Evolutionary conservation across 2,113 vertebrate species (phyloP).

Genomic region (Ictalurus furcatus): DNA sequence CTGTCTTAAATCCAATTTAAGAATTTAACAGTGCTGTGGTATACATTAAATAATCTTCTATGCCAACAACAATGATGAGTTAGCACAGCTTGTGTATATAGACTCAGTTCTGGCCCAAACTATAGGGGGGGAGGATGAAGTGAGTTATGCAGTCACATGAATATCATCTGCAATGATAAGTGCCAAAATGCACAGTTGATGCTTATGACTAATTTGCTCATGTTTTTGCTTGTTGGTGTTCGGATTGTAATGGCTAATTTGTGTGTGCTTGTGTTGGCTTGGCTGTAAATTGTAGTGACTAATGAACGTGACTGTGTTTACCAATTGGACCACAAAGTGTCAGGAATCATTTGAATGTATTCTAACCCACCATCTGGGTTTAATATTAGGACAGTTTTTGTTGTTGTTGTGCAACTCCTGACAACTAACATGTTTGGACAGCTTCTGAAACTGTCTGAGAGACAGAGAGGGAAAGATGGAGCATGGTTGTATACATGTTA

Average conservation of each 20-base stretch:
- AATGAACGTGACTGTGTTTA: conserved; percentile 52
- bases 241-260: conserved; percentile 35
- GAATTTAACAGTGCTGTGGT: background rate
- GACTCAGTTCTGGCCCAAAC: background rate
- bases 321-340: conserved; percentile 37
- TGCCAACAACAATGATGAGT: conserved; percentile 9
- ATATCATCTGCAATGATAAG: conserved; percentile 12
- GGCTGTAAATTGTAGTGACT: conserved; percentile 46
- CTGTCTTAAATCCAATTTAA: background rate
- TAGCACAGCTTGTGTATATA: background rate
- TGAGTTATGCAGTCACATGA: conserved; percentile 27
- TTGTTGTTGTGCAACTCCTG: conserved; percentile 29
- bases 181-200: conserved; percentile 50
- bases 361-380: conserved; percentile 50
- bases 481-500: background rate
- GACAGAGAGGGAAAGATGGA: background rate
- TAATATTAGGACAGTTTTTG: conserved; percentile 29
- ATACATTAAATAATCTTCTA: background rate
- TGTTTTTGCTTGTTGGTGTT: conserved; percentile 43
- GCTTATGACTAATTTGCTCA: conserved; percentile 43
- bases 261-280: conserved; percentile 42
- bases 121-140: background rate
- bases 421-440: conserved; percentile 34
- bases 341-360: conserved; percentile 46
- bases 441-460: background rate